Evolutionary conservation across 2,797 vertebrate species (phyloP).

Genomic region (Brachyrhaphis roseni): DNA sequence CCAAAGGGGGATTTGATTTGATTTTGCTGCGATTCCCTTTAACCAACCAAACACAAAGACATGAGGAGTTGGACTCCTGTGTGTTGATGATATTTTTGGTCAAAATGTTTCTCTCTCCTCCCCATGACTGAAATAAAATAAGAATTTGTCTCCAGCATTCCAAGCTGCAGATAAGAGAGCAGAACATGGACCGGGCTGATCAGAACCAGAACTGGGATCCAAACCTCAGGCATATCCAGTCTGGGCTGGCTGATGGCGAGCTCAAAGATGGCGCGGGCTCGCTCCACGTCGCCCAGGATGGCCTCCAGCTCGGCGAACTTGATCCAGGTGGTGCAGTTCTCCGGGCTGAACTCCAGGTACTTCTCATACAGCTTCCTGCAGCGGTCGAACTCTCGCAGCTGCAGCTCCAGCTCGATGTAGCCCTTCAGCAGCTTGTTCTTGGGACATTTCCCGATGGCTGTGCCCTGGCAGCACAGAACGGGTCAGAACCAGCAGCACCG

Average conservation of each 20-base stretch:
- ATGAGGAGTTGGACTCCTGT: too few species aligned
- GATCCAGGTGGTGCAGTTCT: slow-evolving; percentile 99
- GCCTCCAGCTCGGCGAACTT: slow-evolving; percentile 97
- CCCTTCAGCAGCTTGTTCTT: slow-evolving; percentile 99
- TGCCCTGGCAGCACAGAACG: slow-evolving; percentile 78
- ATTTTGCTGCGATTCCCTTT: too few species aligned
- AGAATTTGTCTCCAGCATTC: too few species aligned
- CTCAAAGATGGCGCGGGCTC: slow-evolving; percentile 93
- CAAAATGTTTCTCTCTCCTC: too few species aligned
- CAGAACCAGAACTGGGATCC: background rate
- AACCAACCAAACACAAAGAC: too few species aligned
- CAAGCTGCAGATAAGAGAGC: too few species aligned
- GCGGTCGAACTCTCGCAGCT: slow-evolving; percentile 95
- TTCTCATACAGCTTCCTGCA: slow-evolving; percentile 98
- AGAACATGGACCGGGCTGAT: background rate
- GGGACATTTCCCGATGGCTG: slow-evolving; percentile 93
- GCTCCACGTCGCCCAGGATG: slow-evolving; percentile 90
- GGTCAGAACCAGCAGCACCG: background rate
- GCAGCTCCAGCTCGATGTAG: slow-evolving; percentile 96
- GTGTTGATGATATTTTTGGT: too few species aligned
- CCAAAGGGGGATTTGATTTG: too few species aligned
- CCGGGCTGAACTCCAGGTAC: slow-evolving; percentile 93
- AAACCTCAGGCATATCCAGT: slow-evolving; percentile 96
- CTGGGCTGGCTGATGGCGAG: slow-evolving; percentile 94
- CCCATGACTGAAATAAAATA: too few species aligned